These are phyloP conservation scores for Automeris io DNA, from an alignment of 2,888 invertebrate species.

Conservation along the genomic window DNA sequence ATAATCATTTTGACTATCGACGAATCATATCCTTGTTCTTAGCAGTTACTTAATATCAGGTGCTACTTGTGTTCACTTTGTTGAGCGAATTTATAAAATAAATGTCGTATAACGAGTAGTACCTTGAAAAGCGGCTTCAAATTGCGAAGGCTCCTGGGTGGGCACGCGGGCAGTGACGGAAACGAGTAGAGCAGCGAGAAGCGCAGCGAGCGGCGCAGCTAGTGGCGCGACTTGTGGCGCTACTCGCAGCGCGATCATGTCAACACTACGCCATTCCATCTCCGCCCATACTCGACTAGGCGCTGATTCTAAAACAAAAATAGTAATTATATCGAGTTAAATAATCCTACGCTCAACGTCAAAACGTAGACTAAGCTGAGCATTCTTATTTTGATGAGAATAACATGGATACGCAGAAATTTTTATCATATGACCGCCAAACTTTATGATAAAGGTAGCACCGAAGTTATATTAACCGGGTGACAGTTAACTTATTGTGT, in stretches of 20 bases:
- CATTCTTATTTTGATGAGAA: no score
- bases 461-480: no score
- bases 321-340: slow-evolving; percentile 1
- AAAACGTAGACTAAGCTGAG: no score
- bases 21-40: no score
- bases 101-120: neutral
- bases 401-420: no score
- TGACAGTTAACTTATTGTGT: no score
- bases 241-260: slow-evolving; percentile 54
- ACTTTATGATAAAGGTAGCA: neutral
- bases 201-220: slow-evolving; percentile 46
- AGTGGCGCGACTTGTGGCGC: slow-evolving; percentile 47
- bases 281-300: slow-evolving; percentile 47
- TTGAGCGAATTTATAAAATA: no score
- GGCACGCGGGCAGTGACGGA: slow-evolving; percentile 44
- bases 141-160: slow-evolving; percentile 52
- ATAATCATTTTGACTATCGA: no score
- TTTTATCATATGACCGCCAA: neutral
- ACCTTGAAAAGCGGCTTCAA: slow-evolving; percentile 81
- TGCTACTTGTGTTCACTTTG: no score
- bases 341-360: slow-evolving; percentile 1
- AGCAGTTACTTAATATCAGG: no score
- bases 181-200: slow-evolving; percentile 35
- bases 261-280: slow-evolving; percentile 66
- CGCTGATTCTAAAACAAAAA: slow-evolving; percentile 25